Percentiles rank a stretch among this genome's conserved stretches.
Conservation (phyloP, 2,797 vertebrate genomes). For the Crocodylus rhombifer region DNA sequence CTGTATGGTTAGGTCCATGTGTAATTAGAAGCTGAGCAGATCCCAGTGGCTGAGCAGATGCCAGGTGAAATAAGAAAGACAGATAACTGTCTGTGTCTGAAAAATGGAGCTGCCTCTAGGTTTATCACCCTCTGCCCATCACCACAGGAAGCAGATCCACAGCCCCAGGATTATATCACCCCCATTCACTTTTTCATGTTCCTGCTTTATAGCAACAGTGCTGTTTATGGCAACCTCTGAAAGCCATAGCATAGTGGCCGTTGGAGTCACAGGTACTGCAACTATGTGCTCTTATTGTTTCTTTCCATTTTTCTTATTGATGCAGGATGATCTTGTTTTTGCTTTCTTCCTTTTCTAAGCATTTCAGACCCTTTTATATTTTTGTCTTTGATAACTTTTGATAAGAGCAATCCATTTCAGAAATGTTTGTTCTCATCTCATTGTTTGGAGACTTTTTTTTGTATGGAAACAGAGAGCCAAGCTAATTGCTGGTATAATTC, state of each 20-base stretch:
- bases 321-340: slow-evolving; percentile 45
- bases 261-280: slow-evolving; percentile 46
- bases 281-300: slow-evolving; percentile 62
- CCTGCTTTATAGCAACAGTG: slow-evolving; percentile 47
- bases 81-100: slow-evolving; percentile 16
- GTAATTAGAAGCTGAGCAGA: neutral
- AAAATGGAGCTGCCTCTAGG: neutral
- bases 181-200: slow-evolving; percentile 66
- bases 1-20: neutral
- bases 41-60: slow-evolving; percentile 27
- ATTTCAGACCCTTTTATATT: slow-evolving; percentile 69
- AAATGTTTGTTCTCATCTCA: slow-evolving; percentile 42
- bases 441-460: neutral
- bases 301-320: slow-evolving; percentile 46
- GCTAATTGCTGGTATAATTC: neutral
- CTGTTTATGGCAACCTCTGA: slow-evolving; percentile 36
- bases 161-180: slow-evolving; percentile 22
- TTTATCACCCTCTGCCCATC: neutral
- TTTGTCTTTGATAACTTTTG: slow-evolving; percentile 70
- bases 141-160: slow-evolving; percentile 32
- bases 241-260: slow-evolving; percentile 40
- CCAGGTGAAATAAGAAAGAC: neutral
- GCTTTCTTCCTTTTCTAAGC: slow-evolving; percentile 45
- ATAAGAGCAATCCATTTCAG: slow-evolving; percentile 63
- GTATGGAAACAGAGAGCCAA: neutral